A percentile compares a stretch with the other conserved stretches of the same genome.
phyloP scores from a whole-genome alignment of 2,888 invertebrate genomes.

The Cataglyphis altisquamis region DNA sequence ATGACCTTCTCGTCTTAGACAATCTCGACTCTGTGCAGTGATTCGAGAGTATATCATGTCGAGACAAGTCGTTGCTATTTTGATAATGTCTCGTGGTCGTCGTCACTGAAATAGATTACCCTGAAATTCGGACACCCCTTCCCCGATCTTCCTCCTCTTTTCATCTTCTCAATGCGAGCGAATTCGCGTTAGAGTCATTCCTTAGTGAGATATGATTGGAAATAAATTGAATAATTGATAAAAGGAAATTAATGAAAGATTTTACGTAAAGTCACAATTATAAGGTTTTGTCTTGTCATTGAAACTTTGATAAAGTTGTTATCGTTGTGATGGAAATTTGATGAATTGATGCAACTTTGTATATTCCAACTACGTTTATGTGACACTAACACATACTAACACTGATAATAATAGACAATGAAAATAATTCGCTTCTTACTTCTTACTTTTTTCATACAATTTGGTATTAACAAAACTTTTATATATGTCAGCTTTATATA shows the following conservation, averaged over 20 bases:
- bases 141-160: constrained; percentile 51
- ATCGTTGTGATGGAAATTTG: neutral
- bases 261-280: neutral
- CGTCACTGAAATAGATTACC: constrained; percentile 79
- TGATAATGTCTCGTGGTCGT: constrained; percentile 70
- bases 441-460: neutral
- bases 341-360: constrained; percentile 9
- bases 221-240: constrained; percentile 60
- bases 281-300: neutral
- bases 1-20: constrained; percentile 32
- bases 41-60: constrained; percentile 53
- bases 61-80: constrained; percentile 75
- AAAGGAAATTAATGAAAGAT: neutral
- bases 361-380: constrained; percentile 13
- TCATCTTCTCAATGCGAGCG: constrained; percentile 57
- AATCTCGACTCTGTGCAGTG: constrained; percentile 7
- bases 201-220: constrained; percentile 54
- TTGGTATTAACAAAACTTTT: neutral
- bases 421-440: constrained; percentile 16
- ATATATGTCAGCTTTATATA: neutral
- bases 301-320: constrained; percentile 3
- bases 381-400: constrained; percentile 9
- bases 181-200: constrained; percentile 59
- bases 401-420: neutral
- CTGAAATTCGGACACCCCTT: constrained; percentile 74